Evolutionary conservation across 2,888 invertebrate genomes (phyloP).

Genomic region (Chromoteleia sp.): DNA sequence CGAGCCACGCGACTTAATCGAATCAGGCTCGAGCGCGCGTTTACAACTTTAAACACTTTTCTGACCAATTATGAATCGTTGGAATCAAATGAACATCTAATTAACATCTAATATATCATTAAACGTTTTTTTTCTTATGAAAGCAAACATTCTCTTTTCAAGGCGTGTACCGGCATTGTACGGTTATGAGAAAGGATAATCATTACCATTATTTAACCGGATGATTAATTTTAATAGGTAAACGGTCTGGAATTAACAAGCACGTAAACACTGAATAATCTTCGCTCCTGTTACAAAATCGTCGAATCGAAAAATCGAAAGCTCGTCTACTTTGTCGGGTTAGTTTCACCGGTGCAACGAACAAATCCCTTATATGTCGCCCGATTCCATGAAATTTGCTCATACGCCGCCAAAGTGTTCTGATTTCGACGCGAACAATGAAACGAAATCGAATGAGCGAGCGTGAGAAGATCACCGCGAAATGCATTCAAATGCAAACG

Average conservation of each 20-base stretch:
- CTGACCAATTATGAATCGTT: conserved; percentile 36
- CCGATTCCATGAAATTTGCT: conserved; percentile 35
- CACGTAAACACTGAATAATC: conserved; percentile 30
- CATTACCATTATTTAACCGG: conserved; percentile 44
- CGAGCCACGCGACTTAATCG: conserved; percentile 23
- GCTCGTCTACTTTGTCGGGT: conserved; percentile 27
- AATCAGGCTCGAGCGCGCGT: not conserved
- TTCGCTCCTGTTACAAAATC: conserved; percentile 1
- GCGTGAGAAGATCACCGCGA: conserved; percentile 62
- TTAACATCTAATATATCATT: conserved; percentile 62
- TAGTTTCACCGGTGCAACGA: conserved; percentile 33
- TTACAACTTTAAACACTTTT: conserved; percentile 8
- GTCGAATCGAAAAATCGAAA: conserved; percentile 31
- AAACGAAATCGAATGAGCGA: conserved; percentile 69
- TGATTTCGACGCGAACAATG: conserved; percentile 63
- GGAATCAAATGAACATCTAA: conserved; percentile 51
- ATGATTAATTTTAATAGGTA: conserved; percentile 55
- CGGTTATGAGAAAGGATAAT: conserved; percentile 40
- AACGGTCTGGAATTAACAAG: conserved; percentile 19
- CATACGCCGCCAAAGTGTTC: conserved; percentile 44
- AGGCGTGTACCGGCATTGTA: conserved; percentile 55
- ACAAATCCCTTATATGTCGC: conserved; percentile 44
- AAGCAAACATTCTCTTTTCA: conserved; percentile 65
- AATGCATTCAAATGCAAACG: conserved; percentile 66
- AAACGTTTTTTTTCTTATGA: conserved; percentile 28